Evolutionary conservation across 1,140 invertebrate species (phyloP).

Genomic region (Pemphigus obesinymphae): DNA sequence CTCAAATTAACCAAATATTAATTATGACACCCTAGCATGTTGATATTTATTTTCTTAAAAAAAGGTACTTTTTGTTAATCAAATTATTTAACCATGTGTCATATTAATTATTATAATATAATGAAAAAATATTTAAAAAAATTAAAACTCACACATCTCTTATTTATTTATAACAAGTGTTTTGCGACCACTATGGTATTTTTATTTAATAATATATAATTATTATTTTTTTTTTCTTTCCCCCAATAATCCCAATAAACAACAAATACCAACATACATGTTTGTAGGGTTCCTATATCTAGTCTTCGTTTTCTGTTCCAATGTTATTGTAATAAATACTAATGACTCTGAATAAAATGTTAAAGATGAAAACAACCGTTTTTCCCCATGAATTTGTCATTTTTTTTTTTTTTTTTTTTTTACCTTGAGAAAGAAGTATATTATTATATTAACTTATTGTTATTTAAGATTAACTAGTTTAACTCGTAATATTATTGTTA

Average conservation of each 20-base stretch:
- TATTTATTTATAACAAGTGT: background rate
- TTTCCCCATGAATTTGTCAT: background rate
- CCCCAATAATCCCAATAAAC: too few species aligned
- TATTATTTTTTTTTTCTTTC: too few species aligned
- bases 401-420: background rate
- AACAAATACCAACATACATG: background rate
- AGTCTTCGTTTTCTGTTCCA: conserved; percentile 18
- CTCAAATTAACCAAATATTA: background rate
- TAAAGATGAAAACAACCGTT: too few species aligned
- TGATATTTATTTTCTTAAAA: background rate
- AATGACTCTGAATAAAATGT: background rate
- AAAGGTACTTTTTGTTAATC: background rate
- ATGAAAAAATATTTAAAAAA: background rate
- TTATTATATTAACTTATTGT: background rate
- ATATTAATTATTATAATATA: too few species aligned
- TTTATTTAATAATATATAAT: background rate
- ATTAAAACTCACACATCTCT: background rate
- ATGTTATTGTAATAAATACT: background rate
- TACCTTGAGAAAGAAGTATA: background rate
- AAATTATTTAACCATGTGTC: background rate
- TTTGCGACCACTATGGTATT: background rate
- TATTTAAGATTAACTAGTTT: conserved; percentile 23
- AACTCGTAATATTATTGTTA: background rate
- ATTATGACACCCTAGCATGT: background rate
- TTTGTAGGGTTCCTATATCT: conserved; percentile 16